Conservation (phyloP, 2,113 vertebrate genomes). For the Thinocorus orbignyianus region DNA sequence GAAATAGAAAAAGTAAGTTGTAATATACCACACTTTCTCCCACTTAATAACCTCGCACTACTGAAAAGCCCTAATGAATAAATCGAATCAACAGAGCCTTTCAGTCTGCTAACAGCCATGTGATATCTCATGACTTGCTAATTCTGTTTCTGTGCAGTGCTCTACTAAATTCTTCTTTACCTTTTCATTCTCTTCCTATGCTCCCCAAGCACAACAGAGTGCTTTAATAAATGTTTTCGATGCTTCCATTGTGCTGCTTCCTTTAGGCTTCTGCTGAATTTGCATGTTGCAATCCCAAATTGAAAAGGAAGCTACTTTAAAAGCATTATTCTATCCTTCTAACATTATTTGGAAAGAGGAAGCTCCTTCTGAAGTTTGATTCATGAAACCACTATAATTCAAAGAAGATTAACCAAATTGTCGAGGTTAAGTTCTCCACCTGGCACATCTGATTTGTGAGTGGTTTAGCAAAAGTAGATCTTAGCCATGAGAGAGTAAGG, state of each 20-base stretch:
- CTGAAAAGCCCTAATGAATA: slow-evolving; percentile 60
- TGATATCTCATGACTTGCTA: slow-evolving; percentile 68
- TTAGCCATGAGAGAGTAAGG: neutral
- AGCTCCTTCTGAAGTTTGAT: slow-evolving; percentile 38
- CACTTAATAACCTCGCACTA: neutral
- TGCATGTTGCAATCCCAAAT: slow-evolving; percentile 46
- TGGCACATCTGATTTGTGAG: slow-evolving; percentile 33
- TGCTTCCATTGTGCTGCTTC: slow-evolving; percentile 31
- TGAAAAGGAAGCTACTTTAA: slow-evolving; percentile 47
- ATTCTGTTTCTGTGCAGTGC: slow-evolving; percentile 45
- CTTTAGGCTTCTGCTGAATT: slow-evolving; percentile 54
- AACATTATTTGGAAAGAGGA: neutral
- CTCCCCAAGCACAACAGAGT: slow-evolving; percentile 17
- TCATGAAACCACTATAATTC: slow-evolving; percentile 43
- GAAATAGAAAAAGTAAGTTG: slow-evolving; percentile 49
- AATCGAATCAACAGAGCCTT: slow-evolving; percentile 68
- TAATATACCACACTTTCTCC: slow-evolving; percentile 24
- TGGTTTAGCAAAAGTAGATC: slow-evolving; percentile 46
- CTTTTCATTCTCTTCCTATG: slow-evolving; percentile 43
- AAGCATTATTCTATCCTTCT: slow-evolving; percentile 32
- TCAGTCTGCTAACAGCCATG: slow-evolving; percentile 58
- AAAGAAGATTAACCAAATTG: slow-evolving; percentile 59
- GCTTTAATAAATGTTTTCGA: slow-evolving; percentile 35
- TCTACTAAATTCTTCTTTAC: slow-evolving; percentile 44
- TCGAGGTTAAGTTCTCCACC: neutral